A percentile compares a stretch with the other conserved stretches of the same genome.
phyloP scores from a whole-genome alignment of 2,888 invertebrate genomes.

The Neoaliturus tenellus region DNA sequence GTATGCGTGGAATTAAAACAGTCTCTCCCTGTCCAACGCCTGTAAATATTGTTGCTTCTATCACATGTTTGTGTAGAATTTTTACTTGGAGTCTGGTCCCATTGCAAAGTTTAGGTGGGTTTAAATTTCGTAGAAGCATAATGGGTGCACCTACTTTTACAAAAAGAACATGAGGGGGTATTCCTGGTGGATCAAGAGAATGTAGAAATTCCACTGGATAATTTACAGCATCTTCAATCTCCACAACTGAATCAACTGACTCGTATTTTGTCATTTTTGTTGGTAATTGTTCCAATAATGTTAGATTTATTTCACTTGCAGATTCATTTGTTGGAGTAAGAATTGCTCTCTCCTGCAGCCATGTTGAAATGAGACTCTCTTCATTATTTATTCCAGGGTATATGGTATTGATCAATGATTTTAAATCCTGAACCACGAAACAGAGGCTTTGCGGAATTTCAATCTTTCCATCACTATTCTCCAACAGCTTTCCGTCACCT shows the following conservation, averaged over 20 bases:
- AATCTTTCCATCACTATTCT: conserved; percentile 4
- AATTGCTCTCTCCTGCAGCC: conserved; percentile 34
- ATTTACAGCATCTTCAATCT: conserved; percentile 15
- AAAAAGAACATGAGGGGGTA: conserved; percentile 60
- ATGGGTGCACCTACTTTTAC: conserved; percentile 63
- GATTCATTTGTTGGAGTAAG: conserved; percentile 12
- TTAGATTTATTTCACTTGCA: conserved; percentile 38
- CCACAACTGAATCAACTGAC: background rate
- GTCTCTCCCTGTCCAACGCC: background rate
- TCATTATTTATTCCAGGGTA: background rate
- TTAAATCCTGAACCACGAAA: background rate
- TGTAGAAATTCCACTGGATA: conserved; percentile 11
- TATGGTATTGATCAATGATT: background rate
- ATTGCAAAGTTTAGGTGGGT: conserved; percentile 65
- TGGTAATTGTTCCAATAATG: conserved; percentile 27
- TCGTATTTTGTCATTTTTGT: conserved; percentile 13
- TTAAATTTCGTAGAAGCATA: conserved; percentile 65
- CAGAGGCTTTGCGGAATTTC: conserved; percentile 14
- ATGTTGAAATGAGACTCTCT: background rate
- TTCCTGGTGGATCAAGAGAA: conserved; percentile 58
- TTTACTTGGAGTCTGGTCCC: conserved; percentile 64
- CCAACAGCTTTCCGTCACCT: background rate
- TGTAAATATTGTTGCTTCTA: conserved; percentile 59
- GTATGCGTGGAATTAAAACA: background rate
- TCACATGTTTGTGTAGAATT: conserved; percentile 58